Evolutionary conservation across 2,888 invertebrate species (phyloP), one percentile per base, ranked within the genome.

Genomic region (Beris morrisii): DNA sequence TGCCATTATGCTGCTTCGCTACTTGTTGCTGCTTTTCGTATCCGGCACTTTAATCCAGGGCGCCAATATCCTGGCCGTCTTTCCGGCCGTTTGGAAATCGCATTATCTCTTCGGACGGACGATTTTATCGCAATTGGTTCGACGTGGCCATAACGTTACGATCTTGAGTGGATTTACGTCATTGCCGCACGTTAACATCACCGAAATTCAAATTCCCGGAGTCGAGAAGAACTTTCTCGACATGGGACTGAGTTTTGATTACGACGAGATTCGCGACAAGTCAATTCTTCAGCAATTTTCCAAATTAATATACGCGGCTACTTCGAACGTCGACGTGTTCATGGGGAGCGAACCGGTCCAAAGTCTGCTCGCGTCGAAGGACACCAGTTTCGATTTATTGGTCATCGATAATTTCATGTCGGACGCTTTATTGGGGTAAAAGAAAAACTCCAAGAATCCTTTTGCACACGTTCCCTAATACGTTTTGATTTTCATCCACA

Each of bases 401-500:
- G 73, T 81, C 6, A 77, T 82, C 2, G 84, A 84, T 70, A 75
- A 82, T 50, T 83, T 83, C 71, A 72, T 83, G 28, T 82, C 81
- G 71, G 85, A 85, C 70, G 83, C 83, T 6, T 64, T 80, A 6
- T 65, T 81, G 56, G 81, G 80, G 80, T 79, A 67, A 70, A 72
- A 28, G 43, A 46, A 11, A 30, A 54, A 15, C 9, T 13, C 15
- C 31, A 38, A 4, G 22, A 12, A 11, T 30, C 22, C 3, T 22
- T 3, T 50, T 13, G 12, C 7, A 46, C 11, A 30, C 5, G 12
- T 12, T 15, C 12, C 11, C 12, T 44, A 12, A 52, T 13, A 52
- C 13, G 22, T 9, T 13, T 12, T 50, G 38, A 7, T 5, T 38
- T 38, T 38, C 38, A 7, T 38, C 38, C 28, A 67, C 57, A 83